Evolutionary conservation across 1,140 invertebrate genomes (phyloP).

Genomic region (Panagrolaimus sp.): DNA sequence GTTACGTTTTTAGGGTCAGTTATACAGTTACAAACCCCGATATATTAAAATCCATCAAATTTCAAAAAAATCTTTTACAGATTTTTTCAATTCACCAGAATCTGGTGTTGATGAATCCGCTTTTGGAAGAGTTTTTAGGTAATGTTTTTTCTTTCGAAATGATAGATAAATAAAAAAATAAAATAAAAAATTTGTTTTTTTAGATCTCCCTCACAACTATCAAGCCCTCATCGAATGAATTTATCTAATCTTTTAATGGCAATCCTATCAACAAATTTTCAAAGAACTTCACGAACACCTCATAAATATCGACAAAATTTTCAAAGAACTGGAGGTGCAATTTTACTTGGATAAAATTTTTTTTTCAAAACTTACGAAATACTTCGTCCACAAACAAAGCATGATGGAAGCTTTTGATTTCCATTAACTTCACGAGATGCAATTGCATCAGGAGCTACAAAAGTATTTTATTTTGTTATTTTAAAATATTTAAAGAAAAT

Average conservation of each 20-base stretch:
- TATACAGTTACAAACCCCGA: no score
- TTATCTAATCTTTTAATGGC: slow-evolving; percentile 14
- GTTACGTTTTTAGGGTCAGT: no score
- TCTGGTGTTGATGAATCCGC: not conserved
- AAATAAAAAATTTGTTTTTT: slow-evolving; percentile 7
- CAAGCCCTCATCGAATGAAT: not conserved
- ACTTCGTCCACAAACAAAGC: slow-evolving; percentile 24
- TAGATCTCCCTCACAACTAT: not conserved
- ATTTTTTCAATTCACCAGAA: not conserved
- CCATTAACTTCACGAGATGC: not conserved
- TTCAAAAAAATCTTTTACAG: slow-evolving; percentile 7
- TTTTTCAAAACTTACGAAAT: slow-evolving; percentile 26
- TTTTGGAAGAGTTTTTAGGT: slow-evolving; percentile 10
- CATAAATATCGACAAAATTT: slow-evolving; percentile 21
- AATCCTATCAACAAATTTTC: slow-evolving; percentile 14
- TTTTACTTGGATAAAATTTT: slow-evolving; percentile 20
- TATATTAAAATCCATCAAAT: not conserved
- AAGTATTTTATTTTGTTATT: not conserved
- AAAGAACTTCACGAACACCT: slow-evolving; percentile 21
- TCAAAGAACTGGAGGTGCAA: slow-evolving; percentile 26
- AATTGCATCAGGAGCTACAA: not conserved
- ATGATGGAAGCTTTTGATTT: slow-evolving; percentile 13
- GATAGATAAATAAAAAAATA: no score
- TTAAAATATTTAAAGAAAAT: not conserved
- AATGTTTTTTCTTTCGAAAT: no score